Conservation (phyloP, 2,888 invertebrate species). For the Eumacrocentrus americanus region DNA sequence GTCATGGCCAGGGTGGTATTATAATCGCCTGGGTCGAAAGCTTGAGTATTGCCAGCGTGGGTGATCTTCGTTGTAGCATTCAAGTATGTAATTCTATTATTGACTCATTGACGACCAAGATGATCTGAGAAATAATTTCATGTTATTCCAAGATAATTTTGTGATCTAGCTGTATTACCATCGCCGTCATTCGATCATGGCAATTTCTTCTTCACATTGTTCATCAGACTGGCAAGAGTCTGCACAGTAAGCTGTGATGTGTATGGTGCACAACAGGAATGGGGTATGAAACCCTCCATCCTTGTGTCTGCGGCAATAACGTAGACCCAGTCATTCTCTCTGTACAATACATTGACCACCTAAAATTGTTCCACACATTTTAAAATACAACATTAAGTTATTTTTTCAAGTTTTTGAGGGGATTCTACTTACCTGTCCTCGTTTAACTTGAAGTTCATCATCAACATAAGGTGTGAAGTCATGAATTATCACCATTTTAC, state of each 20-base stretch:
- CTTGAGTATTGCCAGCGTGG: slow-evolving; percentile 49
- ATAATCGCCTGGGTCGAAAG: slow-evolving; percentile 57
- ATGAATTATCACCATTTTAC: slow-evolving; percentile 93
- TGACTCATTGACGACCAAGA: too few species aligned
- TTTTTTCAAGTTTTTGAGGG: too few species aligned
- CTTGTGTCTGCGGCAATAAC: slow-evolving; percentile 89
- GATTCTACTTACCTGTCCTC: slow-evolving; percentile 84
- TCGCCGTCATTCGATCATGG: slow-evolving; percentile 66
- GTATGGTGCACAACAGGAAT: slow-evolving; percentile 89
- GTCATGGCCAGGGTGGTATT: slow-evolving; percentile 44
- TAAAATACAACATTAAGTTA: too few species aligned
- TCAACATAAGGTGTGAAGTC: slow-evolving; percentile 95
- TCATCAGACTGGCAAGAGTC: slow-evolving; percentile 66
- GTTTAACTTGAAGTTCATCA: slow-evolving; percentile 85
- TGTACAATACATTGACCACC: slow-evolving; percentile 89
- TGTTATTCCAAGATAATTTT: too few species aligned
- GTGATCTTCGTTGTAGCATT: slow-evolving; percentile 52
- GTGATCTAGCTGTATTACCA: slow-evolving; percentile 44
- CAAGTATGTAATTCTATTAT: slow-evolving; percentile 43
- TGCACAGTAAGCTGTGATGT: slow-evolving; percentile 77
- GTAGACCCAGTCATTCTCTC: slow-evolving; percentile 97
- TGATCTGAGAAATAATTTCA: too few species aligned
- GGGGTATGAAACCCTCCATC: slow-evolving; percentile 93
- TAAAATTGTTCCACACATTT: too few species aligned
- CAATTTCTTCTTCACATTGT: slow-evolving; percentile 81